phyloP scores from a whole-genome alignment of 1,140 invertebrate genomes.

The Penaeus chinensis region DNA sequence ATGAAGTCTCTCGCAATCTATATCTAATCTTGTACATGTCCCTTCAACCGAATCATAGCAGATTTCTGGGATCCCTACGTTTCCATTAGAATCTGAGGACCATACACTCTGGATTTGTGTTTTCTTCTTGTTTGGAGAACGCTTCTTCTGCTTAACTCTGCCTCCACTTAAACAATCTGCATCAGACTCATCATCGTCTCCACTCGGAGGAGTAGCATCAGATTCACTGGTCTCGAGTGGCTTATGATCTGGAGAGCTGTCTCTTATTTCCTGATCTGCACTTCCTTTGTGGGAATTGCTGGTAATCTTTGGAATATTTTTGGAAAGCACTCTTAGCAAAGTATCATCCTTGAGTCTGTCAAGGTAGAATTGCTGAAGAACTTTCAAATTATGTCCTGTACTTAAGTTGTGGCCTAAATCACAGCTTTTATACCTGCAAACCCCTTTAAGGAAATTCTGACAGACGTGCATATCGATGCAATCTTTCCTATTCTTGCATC shows the following conservation, averaged over 20 bases:
- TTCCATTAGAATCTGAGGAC: background rate
- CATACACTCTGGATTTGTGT: background rate
- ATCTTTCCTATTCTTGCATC: no score
- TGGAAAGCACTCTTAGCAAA: background rate
- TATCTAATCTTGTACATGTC: background rate
- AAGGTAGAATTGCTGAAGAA: background rate
- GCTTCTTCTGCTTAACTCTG: background rate
- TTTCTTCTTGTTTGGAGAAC: no score
- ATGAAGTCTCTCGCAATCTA: constrained; percentile 1
- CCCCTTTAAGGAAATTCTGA: background rate
- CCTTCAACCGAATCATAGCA: constrained; percentile 7
- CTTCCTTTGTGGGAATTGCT: no score
- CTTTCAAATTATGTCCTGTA: background rate
- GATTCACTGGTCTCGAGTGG: no score
- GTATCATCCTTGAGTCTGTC: background rate
- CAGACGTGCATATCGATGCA: background rate
- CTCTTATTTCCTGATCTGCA: no score
- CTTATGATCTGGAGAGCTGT: no score
- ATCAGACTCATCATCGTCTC: no score
- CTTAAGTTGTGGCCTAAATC: background rate
- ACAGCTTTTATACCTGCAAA: background rate
- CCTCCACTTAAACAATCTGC: background rate
- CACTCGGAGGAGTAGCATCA: no score
- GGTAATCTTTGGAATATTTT: no score
- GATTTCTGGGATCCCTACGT: constrained; percentile 3